These are phyloP conservation scores for Trinectes maculatus DNA, from an alignment of 2,113 vertebrate species.

Conservation along the genomic window DNA sequence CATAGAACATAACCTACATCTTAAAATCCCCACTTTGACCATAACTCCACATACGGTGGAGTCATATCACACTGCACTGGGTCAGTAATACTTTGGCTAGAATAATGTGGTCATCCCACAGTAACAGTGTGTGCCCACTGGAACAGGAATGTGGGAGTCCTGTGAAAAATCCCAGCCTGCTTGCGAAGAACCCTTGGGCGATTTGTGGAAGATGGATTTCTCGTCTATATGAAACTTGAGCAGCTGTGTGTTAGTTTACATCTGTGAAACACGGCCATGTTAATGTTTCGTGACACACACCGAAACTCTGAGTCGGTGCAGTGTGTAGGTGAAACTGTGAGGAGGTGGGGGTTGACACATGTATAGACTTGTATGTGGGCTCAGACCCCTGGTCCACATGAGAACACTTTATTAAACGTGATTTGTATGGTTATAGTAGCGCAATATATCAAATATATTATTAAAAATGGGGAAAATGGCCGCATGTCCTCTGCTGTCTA, in stretches of 20 bases:
- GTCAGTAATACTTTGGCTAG: neutral
- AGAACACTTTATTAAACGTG: slow-evolving; percentile 4
- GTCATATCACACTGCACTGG: neutral
- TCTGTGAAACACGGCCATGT: neutral
- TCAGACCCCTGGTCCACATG: slow-evolving; percentile 2
- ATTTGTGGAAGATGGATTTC: slow-evolving; percentile 23
- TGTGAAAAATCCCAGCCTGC: slow-evolving; percentile 26
- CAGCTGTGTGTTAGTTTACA: slow-evolving; percentile 3
- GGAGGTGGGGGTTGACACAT: slow-evolving; percentile 17
- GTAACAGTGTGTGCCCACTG: neutral
- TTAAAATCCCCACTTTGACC: neutral
- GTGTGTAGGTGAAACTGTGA: neutral
- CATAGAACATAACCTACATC: too few species aligned
- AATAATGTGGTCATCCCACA: neutral
- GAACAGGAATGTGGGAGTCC: slow-evolving; percentile 20
- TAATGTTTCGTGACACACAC: neutral
- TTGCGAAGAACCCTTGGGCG: neutral
- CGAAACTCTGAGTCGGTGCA: slow-evolving; percentile 19
- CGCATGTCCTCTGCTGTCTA: neutral
- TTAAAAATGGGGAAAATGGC: neutral
- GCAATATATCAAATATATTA: too few species aligned
- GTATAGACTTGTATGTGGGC: slow-evolving; percentile 30
- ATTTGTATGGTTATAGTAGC: too few species aligned
- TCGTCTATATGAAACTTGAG: neutral
- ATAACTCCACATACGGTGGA: neutral